phyloP scores from a whole-genome alignment of 2,113 vertebrate genomes.

The Chaetorhynchus papuensis region DNA sequence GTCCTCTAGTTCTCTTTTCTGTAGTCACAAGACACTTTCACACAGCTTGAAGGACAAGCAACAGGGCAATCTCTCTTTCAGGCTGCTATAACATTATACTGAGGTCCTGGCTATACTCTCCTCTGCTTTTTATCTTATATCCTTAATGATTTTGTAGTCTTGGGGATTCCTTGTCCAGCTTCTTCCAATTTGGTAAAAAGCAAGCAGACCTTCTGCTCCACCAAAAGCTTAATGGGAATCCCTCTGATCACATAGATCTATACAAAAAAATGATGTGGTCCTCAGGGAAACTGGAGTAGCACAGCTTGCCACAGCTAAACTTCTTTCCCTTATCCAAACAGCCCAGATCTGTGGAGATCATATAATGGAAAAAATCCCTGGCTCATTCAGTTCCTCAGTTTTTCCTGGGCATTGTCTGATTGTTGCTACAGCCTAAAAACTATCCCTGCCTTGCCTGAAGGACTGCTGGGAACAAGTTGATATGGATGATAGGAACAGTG shows the following conservation, averaged over 20 bases:
- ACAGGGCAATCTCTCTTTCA: background rate
- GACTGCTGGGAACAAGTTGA: background rate
- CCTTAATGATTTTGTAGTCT: background rate
- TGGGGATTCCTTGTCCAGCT: background rate
- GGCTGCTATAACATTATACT: background rate
- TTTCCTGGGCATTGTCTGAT: background rate
- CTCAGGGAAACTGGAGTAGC: background rate
- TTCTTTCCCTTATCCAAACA: background rate
- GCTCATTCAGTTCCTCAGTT: background rate
- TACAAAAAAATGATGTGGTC: background rate
- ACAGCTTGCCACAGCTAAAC: background rate
- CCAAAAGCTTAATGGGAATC: background rate
- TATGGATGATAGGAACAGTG: background rate
- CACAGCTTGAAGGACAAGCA: background rate
- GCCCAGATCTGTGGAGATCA: background rate
- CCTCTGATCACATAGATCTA: background rate
- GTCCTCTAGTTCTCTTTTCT: background rate
- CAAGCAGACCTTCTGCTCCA: background rate
- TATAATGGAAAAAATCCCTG: background rate
- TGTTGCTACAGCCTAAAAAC: background rate
- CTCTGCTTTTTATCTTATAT: background rate
- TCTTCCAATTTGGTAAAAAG: background rate
- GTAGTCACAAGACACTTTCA: background rate
- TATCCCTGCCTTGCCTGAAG: background rate
- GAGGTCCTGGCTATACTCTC: background rate